phyloP scores from a whole-genome alignment of 2,797 vertebrate genomes.

The Triplophysa bombifrons region DNA sequence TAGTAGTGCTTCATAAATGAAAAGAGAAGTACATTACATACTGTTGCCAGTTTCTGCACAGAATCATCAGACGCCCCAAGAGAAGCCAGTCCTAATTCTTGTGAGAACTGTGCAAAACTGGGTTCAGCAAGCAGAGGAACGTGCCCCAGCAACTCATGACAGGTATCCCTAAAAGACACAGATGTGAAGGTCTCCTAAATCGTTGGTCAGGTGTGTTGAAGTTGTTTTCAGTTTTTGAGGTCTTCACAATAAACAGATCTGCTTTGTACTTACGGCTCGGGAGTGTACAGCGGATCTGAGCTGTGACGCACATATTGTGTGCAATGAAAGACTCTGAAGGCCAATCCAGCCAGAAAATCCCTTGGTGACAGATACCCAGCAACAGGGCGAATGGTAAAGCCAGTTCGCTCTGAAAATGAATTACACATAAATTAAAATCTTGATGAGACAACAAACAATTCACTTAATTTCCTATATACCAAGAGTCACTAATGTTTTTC shows the following conservation, averaged over 20 bases:
- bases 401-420: conserved; percentile 83
- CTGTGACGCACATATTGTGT: conserved; percentile 98
- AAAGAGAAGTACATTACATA: conserved; percentile 57
- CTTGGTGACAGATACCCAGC: conserved; percentile 95
- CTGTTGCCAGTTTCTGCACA: conserved; percentile 85
- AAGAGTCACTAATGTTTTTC: background rate
- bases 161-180: conserved; percentile 80
- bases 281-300: conserved; percentile 94
- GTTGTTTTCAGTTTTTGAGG: background rate
- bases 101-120: conserved; percentile 88
- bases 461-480: background rate
- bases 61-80: conserved; percentile 86
- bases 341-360: conserved; percentile 96
- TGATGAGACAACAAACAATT: background rate
- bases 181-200: background rate
- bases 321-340: conserved; percentile 97
- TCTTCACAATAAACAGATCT: conserved; percentile 6
- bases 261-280: conserved; percentile 87
- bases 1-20: no score
- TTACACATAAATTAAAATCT: background rate
- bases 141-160: conserved; percentile 86
- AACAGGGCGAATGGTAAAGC: conserved; percentile 94
- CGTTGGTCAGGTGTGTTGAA: background rate
- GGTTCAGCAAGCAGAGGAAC: conserved; percentile 87
- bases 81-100: conserved; percentile 87